Base-by-base conservation (phyloP, 2,888 invertebrate genomes). In the Hylaea fasciaria region DNA sequence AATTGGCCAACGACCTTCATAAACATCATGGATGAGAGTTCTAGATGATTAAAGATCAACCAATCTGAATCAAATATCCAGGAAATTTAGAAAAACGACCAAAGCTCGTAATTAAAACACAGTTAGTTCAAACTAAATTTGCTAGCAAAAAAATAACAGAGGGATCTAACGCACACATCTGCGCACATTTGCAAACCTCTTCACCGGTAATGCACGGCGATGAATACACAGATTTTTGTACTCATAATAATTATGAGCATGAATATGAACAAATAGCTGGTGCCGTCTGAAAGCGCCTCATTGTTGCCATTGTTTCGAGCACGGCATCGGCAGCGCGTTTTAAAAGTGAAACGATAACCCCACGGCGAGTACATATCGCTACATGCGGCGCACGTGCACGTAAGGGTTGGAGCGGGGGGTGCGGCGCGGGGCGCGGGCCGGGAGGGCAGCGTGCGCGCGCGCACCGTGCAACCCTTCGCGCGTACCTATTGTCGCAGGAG, bases 311-410 rank as follows among this genome's bases (percentile, higher is more conserved):
- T 63, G 64, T 69, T 57, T 55, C 57, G 65, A 37, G 59, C 40
- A 39, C 43, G 12, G 57, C 45, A 40, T 22, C 40, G 44, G 11
- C 17, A 29, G 16, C 35, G 53, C 53, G 66, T 59, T 66, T 67
- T 71, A 73, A 80, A 81, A 81, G 79, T 77, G 80, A 80, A 80
- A 80, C 70, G 76, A 68, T 71, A 77, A 76, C 77, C 73, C 67
- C 62, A 60, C 54, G 29, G 68, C 41, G 54, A 62, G 68, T 69
- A 53, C 44, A 44, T 57, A 55, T 70, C 72, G 66, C 62, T 57
- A 60, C 68, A 70, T 71, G 70, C 61, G 66, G 52, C 64, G 62
- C 71, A 66, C 65, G 76, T 72, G 80, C 80, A 75, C 75, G 72
- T 72, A 69, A 74, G 76, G 74, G 68, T 56, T 54, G 11, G 50